Conservation (phyloP, 2,113 vertebrate species). For the Octodon degus region DNA sequence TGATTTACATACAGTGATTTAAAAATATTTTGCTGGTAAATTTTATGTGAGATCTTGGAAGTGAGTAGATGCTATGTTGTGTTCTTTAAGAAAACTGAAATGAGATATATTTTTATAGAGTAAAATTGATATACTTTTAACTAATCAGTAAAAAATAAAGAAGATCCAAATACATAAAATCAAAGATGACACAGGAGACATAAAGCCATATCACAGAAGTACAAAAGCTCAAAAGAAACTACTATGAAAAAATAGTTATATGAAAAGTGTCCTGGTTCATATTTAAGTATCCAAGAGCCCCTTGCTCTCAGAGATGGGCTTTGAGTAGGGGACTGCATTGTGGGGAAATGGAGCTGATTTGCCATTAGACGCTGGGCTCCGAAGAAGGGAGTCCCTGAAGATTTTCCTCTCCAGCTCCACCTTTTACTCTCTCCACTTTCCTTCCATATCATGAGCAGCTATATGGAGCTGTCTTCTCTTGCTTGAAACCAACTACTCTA, state of each 20-base stretch:
- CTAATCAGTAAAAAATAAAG: background rate
- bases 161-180: background rate
- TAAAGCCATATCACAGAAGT: background rate
- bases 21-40: background rate
- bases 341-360: background rate
- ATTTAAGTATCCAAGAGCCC: background rate
- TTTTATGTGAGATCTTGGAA: background rate
- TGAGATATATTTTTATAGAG: background rate
- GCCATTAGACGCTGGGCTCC: background rate
- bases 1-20: background rate
- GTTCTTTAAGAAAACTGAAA: background rate
- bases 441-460: background rate
- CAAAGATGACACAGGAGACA: background rate
- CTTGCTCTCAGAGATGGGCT: background rate
- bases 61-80: background rate
- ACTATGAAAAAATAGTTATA: background rate
- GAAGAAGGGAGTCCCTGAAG: background rate
- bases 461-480: background rate
- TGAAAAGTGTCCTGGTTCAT: background rate
- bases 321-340: background rate
- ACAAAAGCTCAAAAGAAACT: background rate
- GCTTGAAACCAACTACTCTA: background rate
- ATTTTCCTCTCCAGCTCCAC: background rate
- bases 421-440: background rate
- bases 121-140: background rate